Conservation (phyloP, 2,888 invertebrate species). For the Drosophila merina region DNA sequence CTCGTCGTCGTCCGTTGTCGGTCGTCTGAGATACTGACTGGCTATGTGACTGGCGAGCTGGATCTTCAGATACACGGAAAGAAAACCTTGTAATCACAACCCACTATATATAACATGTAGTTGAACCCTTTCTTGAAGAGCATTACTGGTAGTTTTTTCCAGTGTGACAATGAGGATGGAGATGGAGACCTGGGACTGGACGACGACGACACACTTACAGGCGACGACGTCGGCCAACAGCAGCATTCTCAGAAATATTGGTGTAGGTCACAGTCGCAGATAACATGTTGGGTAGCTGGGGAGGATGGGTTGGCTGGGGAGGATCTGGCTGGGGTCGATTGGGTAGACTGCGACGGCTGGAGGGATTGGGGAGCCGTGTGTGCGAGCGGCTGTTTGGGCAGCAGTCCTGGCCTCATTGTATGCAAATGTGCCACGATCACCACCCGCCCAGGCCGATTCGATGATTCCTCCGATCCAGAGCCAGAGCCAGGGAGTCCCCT, state of each 20-base stretch:
- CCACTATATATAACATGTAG: neutral
- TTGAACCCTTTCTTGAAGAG: too few species aligned
- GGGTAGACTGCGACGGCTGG: neutral
- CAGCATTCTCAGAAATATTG: constrained; percentile 84
- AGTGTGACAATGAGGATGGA: constrained; percentile 4
- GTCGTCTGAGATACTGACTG: constrained; percentile 76
- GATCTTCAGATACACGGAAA: constrained; percentile 2
- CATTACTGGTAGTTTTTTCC: neutral
- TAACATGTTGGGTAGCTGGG: constrained; percentile 80
- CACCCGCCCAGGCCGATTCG: constrained; percentile 69
- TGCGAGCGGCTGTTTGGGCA: constrained; percentile 21
- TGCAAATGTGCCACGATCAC: constrained; percentile 83
- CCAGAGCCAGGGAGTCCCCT: constrained; percentile 10
- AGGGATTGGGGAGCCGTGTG: constrained; percentile 8
- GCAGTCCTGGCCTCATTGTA: constrained; percentile 83
- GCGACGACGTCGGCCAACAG: constrained; percentile 73
- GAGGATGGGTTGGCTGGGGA: constrained; percentile 1
- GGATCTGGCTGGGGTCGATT: neutral
- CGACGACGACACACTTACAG: constrained; percentile 75
- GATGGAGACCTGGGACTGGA: constrained; percentile 42
- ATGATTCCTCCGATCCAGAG: constrained; percentile 21
- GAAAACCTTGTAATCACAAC: neutral
- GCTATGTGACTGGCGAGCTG: constrained; percentile 55
- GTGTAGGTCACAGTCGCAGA: constrained; percentile 85
- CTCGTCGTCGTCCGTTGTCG: constrained; percentile 61